phyloP scores from a whole-genome alignment of 2,888 invertebrate species.

The Sialis fuliginosa region DNA sequence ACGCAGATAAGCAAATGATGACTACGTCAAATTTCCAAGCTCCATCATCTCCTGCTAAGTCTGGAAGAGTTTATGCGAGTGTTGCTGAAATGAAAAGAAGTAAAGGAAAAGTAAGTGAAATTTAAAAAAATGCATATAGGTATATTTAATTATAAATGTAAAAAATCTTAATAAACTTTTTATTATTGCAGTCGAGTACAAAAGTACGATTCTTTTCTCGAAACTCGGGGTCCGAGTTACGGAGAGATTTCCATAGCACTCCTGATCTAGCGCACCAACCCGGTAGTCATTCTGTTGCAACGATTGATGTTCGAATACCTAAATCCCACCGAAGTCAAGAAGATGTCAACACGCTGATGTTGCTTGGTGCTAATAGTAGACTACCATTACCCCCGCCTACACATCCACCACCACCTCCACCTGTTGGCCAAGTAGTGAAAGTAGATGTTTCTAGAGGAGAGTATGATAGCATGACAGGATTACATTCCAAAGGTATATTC shows the following conservation, averaged over 20 bases:
- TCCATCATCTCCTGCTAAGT: conserved; percentile 48
- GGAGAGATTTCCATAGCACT: conserved; percentile 78
- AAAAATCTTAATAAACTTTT: not conserved
- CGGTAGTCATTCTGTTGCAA: conserved; percentile 9
- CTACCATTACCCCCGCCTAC: conserved; percentile 49
- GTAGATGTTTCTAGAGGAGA: conserved; percentile 37
- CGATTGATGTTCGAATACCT: conserved; percentile 11
- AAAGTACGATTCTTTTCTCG: conserved; percentile 30
- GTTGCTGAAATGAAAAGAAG: conserved; percentile 89
- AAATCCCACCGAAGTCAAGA: conserved; percentile 53
- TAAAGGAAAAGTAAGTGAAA: conserved; percentile 42
- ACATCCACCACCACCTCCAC: conserved; percentile 55
- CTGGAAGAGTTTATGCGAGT: conserved; percentile 68
- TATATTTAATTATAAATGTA: not conserved
- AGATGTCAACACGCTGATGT: conserved; percentile 33
- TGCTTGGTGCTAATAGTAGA: conserved; percentile 15
- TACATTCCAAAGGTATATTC: conserved; percentile 3
- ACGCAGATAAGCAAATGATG: conserved; percentile 39
- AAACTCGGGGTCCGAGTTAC: conserved; percentile 35
- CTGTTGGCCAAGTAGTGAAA: conserved; percentile 48
- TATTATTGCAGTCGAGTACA: conserved; percentile 29
- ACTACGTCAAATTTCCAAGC: conserved; percentile 60
- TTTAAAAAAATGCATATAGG: not conserved
- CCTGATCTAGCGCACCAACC: conserved; percentile 51
- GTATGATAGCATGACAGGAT: conserved; percentile 4